These are phyloP conservation scores for Poecilobothrus nobilitatus DNA, from an alignment of 2,888 invertebrate species.

Conservation along the genomic window DNA sequence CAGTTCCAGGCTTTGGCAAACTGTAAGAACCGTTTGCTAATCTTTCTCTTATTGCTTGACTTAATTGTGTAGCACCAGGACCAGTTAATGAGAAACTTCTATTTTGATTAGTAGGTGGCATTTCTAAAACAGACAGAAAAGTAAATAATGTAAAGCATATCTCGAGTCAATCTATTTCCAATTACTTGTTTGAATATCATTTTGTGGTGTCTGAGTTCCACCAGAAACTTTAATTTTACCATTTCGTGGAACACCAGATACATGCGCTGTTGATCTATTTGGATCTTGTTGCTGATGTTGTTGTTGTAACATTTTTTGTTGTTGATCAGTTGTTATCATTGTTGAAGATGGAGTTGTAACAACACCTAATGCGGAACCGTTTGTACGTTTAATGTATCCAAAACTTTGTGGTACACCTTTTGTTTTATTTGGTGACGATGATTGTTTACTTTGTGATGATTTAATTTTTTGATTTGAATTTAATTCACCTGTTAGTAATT, in stretches of 20 bases:
- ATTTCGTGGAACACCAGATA: constrained; percentile 74
- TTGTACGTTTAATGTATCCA: constrained; percentile 72
- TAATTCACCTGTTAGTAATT: too few species aligned
- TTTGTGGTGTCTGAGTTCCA: constrained; percentile 79
- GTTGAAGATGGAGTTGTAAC: too few species aligned
- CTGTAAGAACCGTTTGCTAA: constrained; percentile 76
- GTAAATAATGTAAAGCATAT: too few species aligned
- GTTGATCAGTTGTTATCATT: constrained; percentile 42
- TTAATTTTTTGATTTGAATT: constrained; percentile 39
- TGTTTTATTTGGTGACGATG: constrained; percentile 19
- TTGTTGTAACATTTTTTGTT: constrained; percentile 24
- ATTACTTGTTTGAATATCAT: constrained; percentile 64
- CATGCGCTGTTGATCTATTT: constrained; percentile 68
- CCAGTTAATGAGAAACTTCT: constrained; percentile 80
- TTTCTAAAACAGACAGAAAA: constrained; percentile 41
- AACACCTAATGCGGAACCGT: constrained; percentile 50
- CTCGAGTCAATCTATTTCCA: too few species aligned
- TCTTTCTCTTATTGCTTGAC: constrained; percentile 76
- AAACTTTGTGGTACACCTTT: constrained; percentile 77
- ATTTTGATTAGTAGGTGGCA: constrained; percentile 59
- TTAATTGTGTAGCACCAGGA: constrained; percentile 75
- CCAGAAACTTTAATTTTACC: constrained; percentile 79
- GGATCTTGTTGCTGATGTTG: constrained; percentile 20
- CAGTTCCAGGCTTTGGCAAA: constrained; percentile 62
- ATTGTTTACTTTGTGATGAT: constrained; percentile 40